These are phyloP conservation scores for Dreissena polymorpha DNA, from an alignment of 1,140 invertebrate species.

Conservation along the genomic window DNA sequence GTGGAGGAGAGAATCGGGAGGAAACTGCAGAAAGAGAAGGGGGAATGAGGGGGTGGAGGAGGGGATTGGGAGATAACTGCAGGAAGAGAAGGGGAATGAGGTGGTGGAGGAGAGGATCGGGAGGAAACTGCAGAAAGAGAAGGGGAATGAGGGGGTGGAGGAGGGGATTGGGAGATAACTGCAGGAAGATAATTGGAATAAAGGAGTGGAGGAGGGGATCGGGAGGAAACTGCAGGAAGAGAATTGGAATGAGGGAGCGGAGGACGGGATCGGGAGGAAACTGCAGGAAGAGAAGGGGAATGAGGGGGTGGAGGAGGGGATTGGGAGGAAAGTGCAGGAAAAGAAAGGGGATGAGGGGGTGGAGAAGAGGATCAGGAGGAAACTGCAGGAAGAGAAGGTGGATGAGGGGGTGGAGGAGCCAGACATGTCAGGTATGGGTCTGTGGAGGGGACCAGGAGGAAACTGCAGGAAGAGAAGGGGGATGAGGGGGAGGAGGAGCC, in stretches of 20 bases:
- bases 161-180: too few relatives aligned
- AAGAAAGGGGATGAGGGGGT: background rate
- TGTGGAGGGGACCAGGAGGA: background rate
- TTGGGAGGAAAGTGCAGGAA: background rate
- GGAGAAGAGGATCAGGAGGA: constrained; percentile 2
- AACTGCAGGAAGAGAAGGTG: background rate
- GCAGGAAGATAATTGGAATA: too few relatives aligned
- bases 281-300: constrained; percentile 12
- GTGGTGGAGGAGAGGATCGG: background rate
- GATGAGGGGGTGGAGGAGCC: background rate
- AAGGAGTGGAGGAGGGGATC: background rate
- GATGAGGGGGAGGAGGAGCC: background rate
- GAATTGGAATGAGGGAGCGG: constrained; percentile 86
- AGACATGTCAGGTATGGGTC: too few relatives aligned
- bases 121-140: too few relatives aligned
- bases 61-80: background rate
- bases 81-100: too few relatives aligned
- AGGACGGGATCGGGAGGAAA: constrained; percentile 84
- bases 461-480: background rate
- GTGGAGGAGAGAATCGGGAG: too few relatives aligned
- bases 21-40: background rate
- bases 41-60: background rate
- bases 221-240: constrained; percentile 78
- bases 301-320: constrained; percentile 21
- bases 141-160: too few relatives aligned